A percentile compares a stretch with the other conserved stretches of the same genome.
phyloP scores from a whole-genome alignment of 1,140 invertebrate species.

The Sinonovacula constricta region DNA sequence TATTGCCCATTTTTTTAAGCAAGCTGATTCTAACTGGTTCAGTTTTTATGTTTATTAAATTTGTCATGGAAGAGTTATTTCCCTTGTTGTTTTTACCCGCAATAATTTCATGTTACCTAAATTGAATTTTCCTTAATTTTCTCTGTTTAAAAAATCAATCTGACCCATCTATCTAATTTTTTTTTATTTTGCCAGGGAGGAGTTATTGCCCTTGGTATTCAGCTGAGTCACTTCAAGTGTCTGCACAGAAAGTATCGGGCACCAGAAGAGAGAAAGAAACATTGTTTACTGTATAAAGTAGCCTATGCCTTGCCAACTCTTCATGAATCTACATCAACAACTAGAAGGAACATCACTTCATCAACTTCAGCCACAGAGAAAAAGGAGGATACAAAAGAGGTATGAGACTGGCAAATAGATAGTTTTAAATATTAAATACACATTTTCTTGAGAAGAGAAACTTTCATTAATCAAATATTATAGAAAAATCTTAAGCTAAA shows the following conservation, averaged over 20 bases:
- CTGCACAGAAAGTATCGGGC: neutral
- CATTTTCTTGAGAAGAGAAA: neutral
- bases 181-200: too few species aligned
- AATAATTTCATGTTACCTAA: too few species aligned
- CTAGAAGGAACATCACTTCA: neutral
- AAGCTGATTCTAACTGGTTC: too few species aligned
- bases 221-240: slow-evolving; percentile 10
- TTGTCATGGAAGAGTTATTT: too few species aligned
- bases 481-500: neutral
- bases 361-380: neutral
- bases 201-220: slow-evolving; percentile 13
- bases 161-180: too few species aligned
- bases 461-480: neutral
- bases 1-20: too few species aligned
- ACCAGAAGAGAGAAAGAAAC: neutral
- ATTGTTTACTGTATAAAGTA: slow-evolving; percentile 2
- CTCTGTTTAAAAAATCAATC: too few species aligned
- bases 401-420: neutral
- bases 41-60: too few species aligned
- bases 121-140: too few species aligned
- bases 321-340: neutral
- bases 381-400: neutral
- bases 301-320: slow-evolving; percentile 1
- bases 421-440: neutral
- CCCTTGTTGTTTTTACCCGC: too few species aligned